Evolutionary conservation across 2,113 vertebrate species (phyloP).

Genomic region (Lynx canadensis): DNA sequence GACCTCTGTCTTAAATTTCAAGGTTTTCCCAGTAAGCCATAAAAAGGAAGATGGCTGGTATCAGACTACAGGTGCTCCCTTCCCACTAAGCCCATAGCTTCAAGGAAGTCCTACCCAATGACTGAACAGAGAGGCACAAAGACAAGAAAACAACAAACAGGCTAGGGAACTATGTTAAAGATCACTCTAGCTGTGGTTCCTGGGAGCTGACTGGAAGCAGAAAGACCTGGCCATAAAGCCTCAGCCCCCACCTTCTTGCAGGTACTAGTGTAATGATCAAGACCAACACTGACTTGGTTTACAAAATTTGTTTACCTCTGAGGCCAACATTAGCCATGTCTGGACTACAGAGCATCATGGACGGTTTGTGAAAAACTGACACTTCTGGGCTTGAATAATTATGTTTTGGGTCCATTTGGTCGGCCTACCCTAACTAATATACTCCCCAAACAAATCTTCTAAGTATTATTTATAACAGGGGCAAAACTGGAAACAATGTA

Average conservation of each 20-base stretch:
- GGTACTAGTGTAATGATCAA: fast-evolving
- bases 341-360: neutral
- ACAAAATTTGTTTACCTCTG: neutral
- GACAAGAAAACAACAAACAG: neutral
- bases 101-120: neutral
- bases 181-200: neutral
- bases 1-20: neutral
- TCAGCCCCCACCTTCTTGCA: neutral
- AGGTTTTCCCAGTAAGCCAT: neutral
- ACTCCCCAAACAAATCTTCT: neutral
- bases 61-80: neutral
- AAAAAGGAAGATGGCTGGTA: neutral
- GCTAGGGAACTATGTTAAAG: neutral
- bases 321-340: neutral
- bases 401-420: neutral
- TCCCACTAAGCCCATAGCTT: neutral
- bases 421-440: neutral
- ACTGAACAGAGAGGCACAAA: neutral
- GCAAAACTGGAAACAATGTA: neutral
- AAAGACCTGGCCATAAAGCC: neutral
- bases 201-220: neutral
- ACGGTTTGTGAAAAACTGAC: neutral
- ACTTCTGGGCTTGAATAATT: neutral
- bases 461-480: neutral
- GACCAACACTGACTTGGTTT: neutral